These are phyloP conservation scores for Cecidostiba fungosa DNA, from an alignment of 2,888 invertebrate genomes.

Conservation along the genomic window DNA sequence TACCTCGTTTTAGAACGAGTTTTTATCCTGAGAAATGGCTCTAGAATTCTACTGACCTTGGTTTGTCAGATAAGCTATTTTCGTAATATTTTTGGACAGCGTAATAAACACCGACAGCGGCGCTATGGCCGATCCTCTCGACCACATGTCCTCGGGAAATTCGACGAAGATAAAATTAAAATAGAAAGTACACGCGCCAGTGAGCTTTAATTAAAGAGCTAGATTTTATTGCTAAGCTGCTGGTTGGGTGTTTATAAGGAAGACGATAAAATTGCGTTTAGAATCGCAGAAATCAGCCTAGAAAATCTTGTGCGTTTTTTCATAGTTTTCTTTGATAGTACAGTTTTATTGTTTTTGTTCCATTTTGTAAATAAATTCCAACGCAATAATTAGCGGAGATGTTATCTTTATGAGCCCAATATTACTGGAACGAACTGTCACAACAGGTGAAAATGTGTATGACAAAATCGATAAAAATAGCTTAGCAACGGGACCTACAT, in stretches of 20 bases:
- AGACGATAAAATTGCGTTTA: neutral
- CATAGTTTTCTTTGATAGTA: neutral
- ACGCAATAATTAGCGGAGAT: neutral
- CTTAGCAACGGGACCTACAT: no score
- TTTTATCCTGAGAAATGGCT: no score
- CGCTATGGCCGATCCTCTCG: neutral
- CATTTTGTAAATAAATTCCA: neutral
- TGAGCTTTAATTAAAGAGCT: neutral
- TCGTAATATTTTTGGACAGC: conserved; percentile 1
- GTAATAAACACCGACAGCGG: neutral
- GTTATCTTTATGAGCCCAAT: neutral
- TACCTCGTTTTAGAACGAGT: no score
- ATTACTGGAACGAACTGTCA: neutral
- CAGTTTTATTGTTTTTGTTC: neutral
- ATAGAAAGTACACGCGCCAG: neutral
- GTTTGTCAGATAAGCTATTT: neutral
- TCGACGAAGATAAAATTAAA: neutral
- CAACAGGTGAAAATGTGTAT: neutral
- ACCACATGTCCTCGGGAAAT: neutral
- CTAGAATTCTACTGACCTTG: conserved; percentile 26
- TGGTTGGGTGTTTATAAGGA: neutral
- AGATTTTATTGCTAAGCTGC: neutral
- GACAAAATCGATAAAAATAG: neutral
- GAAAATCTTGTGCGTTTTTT: neutral
- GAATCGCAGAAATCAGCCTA: neutral